phyloP scores from a whole-genome alignment of 2,888 invertebrate species.

The Napeogenes sylphis region DNA sequence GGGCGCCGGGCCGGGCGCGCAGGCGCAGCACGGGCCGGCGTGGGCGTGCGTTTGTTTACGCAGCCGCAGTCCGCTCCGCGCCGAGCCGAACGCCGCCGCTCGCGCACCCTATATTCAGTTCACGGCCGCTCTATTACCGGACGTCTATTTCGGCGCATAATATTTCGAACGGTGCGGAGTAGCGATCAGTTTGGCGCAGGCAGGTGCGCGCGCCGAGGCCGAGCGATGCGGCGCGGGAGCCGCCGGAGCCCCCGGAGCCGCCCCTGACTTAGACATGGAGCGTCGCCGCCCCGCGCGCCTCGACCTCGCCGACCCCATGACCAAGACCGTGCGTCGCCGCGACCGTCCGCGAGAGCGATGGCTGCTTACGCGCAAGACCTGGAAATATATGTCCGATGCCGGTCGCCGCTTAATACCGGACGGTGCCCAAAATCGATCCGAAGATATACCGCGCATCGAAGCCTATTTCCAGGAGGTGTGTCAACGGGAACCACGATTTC shows the following conservation, averaged over 20 bases:
- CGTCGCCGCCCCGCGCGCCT: slow-evolving; percentile 61
- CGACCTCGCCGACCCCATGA: slow-evolving; percentile 60
- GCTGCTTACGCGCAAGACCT: slow-evolving; percentile 92
- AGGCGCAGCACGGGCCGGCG: slow-evolving; percentile 45
- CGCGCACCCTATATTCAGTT: slow-evolving; percentile 70
- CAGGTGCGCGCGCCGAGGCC: slow-evolving; percentile 65
- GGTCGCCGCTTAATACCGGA: slow-evolving; percentile 92
- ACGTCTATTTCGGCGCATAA: slow-evolving; percentile 73
- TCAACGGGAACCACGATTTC: slow-evolving; percentile 84
- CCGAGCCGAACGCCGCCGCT: slow-evolving; percentile 47
- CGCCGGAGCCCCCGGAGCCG: slow-evolving; percentile 33
- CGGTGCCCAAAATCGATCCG: slow-evolving; percentile 82
- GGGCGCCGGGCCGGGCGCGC: slow-evolving; percentile 32
- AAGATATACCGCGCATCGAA: slow-evolving; percentile 89
- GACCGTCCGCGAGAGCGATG: slow-evolving; percentile 86
- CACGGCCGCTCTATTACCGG: slow-evolving; percentile 74
- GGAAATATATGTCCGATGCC: slow-evolving; percentile 95
- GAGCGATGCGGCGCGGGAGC: slow-evolving; percentile 41
- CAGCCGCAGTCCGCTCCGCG: slow-evolving; percentile 44
- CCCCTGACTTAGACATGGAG: slow-evolving; percentile 45
- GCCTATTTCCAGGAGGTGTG: slow-evolving; percentile 91
- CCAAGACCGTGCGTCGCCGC: slow-evolving; percentile 75
- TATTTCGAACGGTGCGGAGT: slow-evolving; percentile 63
- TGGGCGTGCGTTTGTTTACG: slow-evolving; percentile 50
- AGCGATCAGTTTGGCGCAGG: slow-evolving; percentile 66